Percentiles rank a stretch among this genome's conserved stretches.
These are phyloP conservation scores for Triplophysa rosa DNA, from an alignment of 2,113 vertebrate species.

Conservation along the genomic window DNA sequence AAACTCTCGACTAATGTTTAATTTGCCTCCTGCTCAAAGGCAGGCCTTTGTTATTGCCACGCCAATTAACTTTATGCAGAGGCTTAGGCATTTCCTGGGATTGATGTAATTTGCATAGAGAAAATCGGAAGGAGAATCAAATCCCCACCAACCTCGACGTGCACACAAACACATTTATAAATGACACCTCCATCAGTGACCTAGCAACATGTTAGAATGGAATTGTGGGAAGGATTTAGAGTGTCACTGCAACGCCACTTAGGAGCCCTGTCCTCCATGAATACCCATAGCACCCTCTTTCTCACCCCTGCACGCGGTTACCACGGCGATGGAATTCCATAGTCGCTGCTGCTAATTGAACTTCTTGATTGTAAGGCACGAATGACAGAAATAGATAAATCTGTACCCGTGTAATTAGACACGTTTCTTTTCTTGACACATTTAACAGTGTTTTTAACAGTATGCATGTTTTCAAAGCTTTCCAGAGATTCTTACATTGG, in stretches of 20 bases:
- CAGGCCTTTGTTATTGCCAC: slow-evolving; percentile 74
- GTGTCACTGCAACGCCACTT: neutral
- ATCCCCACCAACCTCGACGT: slow-evolving; percentile 30
- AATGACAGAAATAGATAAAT: neutral
- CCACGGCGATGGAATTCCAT: slow-evolving; percentile 54
- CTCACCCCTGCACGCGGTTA: slow-evolving; percentile 44
- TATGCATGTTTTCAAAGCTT: too few relatives aligned
- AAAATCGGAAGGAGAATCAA: slow-evolving; percentile 65
- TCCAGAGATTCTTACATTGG: too few relatives aligned
- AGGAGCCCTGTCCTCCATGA: neutral
- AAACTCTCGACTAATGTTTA: slow-evolving; percentile 74
- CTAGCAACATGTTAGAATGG: slow-evolving; percentile 53
- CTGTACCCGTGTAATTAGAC: slow-evolving; percentile 10
- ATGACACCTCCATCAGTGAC: slow-evolving; percentile 56
- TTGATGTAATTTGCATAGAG: slow-evolving; percentile 78
- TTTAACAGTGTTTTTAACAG: neutral
- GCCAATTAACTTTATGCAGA: slow-evolving; percentile 72
- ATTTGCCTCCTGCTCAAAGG: slow-evolving; percentile 73
- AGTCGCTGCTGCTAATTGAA: slow-evolving; percentile 49
- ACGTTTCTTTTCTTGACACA: neutral
- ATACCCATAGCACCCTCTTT: slow-evolving; percentile 30
- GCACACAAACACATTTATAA: slow-evolving; percentile 31
- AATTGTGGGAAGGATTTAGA: slow-evolving; percentile 30
- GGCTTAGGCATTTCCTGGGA: slow-evolving; percentile 76
- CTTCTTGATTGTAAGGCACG: slow-evolving; percentile 36